phyloP scores from a whole-genome alignment of 2,797 vertebrate species.

The Catamblyrhynchus diadema region DNA sequence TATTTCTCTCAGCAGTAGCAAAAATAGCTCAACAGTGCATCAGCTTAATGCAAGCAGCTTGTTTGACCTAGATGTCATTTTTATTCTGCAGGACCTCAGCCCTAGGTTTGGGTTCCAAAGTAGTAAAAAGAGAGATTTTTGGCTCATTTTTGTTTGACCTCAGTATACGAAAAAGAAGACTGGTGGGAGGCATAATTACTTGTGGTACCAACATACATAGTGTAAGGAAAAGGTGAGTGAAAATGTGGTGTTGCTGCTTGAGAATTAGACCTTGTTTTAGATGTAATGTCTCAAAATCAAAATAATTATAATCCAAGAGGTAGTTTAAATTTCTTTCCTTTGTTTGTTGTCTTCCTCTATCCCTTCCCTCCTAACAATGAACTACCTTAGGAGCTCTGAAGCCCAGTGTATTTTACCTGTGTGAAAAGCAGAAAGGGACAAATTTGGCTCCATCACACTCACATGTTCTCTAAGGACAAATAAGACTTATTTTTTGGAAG shows the following conservation, averaged over 20 bases:
- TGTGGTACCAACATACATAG: neutral
- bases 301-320: neutral
- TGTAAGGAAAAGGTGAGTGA: neutral
- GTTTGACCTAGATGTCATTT: neutral
- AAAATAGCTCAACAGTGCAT: neutral
- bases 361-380: neutral
- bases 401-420: neutral
- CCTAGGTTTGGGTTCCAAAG: neutral
- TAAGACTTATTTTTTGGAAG: neutral
- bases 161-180: neutral
- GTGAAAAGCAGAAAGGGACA: neutral
- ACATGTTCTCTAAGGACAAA: neutral
- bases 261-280: neutral
- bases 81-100: neutral
- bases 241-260: neutral
- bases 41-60: neutral
- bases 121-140: neutral
- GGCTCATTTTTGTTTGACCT: neutral
- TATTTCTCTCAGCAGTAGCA: neutral
- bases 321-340: neutral
- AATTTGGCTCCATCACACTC: neutral
- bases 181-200: neutral
- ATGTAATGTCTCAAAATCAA: neutral
- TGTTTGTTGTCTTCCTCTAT: neutral
- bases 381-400: neutral